phyloP scores from a whole-genome alignment of 2,113 vertebrate species.

The Axis porcinus region DNA sequence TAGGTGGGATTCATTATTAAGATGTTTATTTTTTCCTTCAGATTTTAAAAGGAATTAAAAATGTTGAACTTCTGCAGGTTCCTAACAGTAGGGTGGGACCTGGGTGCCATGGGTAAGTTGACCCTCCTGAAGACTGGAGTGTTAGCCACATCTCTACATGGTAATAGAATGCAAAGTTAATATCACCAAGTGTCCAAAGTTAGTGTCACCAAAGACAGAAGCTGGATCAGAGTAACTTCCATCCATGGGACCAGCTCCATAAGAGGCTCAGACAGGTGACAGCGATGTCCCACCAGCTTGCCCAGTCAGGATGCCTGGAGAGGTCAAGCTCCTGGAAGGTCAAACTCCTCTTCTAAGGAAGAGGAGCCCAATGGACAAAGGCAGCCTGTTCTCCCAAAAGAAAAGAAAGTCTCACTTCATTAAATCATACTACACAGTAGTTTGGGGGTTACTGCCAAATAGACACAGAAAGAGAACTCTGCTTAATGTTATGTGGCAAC shows the following conservation, averaged over 20 bases:
- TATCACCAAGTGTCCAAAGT: neutral
- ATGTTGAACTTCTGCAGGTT: neutral
- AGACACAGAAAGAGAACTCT: neutral
- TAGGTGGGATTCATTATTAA: neutral
- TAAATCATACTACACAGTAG: neutral
- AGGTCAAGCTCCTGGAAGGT: neutral
- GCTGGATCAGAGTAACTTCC: neutral
- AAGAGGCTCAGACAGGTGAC: neutral
- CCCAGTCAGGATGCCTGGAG: neutral
- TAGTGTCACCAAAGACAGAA: neutral
- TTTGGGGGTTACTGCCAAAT: neutral
- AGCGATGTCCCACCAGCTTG: neutral
- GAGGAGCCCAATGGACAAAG: neutral
- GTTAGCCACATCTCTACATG: rapidly evolving
- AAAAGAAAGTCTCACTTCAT: neutral
- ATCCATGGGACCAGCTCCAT: neutral
- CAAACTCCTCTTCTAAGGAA: neutral
- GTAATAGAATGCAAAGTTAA: neutral
- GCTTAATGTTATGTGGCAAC: neutral
- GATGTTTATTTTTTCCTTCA: neutral
- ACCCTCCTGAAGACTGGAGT: neutral
- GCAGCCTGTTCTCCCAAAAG: neutral
- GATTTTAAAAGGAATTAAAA: constrained; percentile 12
- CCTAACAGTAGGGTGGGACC: neutral
- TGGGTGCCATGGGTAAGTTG: neutral